Conservation (phyloP, 2,888 invertebrate genomes). For the Plutella xylostella region DNA sequence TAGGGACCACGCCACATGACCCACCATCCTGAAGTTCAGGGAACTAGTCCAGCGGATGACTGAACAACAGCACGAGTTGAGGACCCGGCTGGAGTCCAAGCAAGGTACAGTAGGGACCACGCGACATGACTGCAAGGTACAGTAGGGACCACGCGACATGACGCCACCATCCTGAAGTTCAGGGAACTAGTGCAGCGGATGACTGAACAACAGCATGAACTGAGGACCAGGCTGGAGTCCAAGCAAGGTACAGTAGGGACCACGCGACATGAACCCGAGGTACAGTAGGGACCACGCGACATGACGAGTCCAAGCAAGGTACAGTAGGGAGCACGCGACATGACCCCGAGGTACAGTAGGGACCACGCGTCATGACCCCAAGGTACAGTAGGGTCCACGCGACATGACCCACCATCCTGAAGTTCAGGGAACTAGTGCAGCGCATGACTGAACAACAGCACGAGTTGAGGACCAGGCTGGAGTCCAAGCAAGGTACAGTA, state of each 20-base stretch:
- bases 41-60: constrained; percentile 91
- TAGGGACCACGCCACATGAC: too few species aligned
- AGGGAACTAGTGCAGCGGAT: constrained; percentile 91
- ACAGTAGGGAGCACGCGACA: too few species aligned
- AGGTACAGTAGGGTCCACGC: too few species aligned
- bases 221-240: constrained; percentile 65
- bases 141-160: constrained; percentile 92
- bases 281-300: too few species aligned
- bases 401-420: constrained; percentile 93
- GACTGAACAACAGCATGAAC: constrained; percentile 77
- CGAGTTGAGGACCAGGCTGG: constrained; percentile 55
- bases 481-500: constrained; percentile 64
- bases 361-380: too few species aligned
- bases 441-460: constrained; percentile 85
- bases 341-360: too few species aligned
- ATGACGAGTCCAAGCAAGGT: too few species aligned
- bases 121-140: too few species aligned
- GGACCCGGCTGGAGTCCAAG: constrained; percentile 67
- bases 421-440: constrained; percentile 93
- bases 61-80: constrained; percentile 73
- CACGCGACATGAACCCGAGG: too few species aligned
- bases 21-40: constrained; percentile 94
- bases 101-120: too few species aligned
- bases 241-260: constrained; percentile 54
- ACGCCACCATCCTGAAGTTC: constrained; percentile 94